Evolutionary conservation across 2,113 vertebrate species (phyloP).

Genomic region (Nibea albiflora): DNA sequence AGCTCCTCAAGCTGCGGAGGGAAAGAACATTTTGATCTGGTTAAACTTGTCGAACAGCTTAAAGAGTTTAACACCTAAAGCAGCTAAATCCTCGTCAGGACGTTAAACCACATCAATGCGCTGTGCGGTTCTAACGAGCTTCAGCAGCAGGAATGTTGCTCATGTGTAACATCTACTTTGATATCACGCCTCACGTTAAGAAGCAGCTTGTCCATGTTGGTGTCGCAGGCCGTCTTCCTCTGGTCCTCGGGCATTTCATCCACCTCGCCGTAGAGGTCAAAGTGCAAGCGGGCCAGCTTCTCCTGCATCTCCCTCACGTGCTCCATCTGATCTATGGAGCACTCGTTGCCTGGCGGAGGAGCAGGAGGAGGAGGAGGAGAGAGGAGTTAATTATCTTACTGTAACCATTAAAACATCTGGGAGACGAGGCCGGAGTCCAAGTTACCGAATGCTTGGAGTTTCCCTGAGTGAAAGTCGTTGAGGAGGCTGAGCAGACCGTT

Average conservation of each 20-base stretch:
- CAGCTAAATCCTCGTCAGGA: slow-evolving; percentile 16
- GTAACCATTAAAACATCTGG: background rate
- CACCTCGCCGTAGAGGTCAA: slow-evolving; percentile 95
- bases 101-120: too few relatives aligned
- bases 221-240: slow-evolving; percentile 89
- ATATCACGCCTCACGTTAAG: slow-evolving; percentile 87
- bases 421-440: background rate
- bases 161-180: background rate
- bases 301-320: slow-evolving; percentile 98
- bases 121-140: background rate
- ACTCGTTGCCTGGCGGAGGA: slow-evolving; percentile 90
- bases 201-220: slow-evolving; percentile 94
- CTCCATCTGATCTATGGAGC: slow-evolving; percentile 98
- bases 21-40: slow-evolving; percentile 16
- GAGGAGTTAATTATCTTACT: background rate
- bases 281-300: slow-evolving; percentile 94
- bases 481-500: slow-evolving; percentile 95
- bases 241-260: slow-evolving; percentile 95
- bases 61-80: slow-evolving; percentile 29
- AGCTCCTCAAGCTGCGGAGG: slow-evolving; percentile 95
- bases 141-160: background rate
- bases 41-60: slow-evolving; percentile 11
- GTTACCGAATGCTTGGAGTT: slow-evolving; percentile 96
- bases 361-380: background rate
- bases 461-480: slow-evolving; percentile 99